phyloP scores from a whole-genome alignment of 2,113 vertebrate species.

The Callithrix jacchus region DNA sequence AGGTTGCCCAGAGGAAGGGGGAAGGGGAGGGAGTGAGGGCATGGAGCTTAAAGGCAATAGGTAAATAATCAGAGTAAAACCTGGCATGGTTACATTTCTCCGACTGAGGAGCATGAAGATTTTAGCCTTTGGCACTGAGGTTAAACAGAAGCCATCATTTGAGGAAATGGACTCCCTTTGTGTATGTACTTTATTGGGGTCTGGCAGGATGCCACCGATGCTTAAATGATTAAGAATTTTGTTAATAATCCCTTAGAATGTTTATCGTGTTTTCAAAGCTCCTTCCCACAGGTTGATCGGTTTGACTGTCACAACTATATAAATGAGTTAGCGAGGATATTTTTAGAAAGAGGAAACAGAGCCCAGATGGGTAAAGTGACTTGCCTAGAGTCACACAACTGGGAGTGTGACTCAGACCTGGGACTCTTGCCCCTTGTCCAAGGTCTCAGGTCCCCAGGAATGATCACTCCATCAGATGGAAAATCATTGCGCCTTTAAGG shows the following conservation, averaged over 20 bases:
- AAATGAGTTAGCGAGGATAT: not conserved
- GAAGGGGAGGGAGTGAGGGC: not conserved
- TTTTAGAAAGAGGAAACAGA: constrained; percentile 28
- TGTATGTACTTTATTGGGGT: not conserved
- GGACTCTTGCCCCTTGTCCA: not conserved
- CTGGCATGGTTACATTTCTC: rapidly evolving
- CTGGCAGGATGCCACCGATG: not conserved
- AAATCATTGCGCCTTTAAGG: not conserved
- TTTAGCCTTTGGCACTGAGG: not conserved
- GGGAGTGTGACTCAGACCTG: not conserved
- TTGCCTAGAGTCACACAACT: not conserved
- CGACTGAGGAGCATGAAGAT: not conserved
- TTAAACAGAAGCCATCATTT: not conserved
- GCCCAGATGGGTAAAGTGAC: not conserved
- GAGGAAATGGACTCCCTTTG: not conserved
- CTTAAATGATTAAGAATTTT: not conserved
- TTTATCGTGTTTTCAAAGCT: not conserved
- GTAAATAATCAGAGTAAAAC: not conserved
- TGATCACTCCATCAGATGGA: not conserved
- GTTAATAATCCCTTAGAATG: not conserved
- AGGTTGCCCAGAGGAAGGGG: not conserved
- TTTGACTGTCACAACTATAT: not conserved
- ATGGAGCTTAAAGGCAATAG: not conserved
- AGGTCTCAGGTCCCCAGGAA: not conserved
- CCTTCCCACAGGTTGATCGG: not conserved